A percentile compares a stretch with the other conserved stretches of the same genome.
Evolutionary conservation across 2,797 vertebrate genomes (phyloP).

Genomic region (Amazonetta brasiliensis): DNA sequence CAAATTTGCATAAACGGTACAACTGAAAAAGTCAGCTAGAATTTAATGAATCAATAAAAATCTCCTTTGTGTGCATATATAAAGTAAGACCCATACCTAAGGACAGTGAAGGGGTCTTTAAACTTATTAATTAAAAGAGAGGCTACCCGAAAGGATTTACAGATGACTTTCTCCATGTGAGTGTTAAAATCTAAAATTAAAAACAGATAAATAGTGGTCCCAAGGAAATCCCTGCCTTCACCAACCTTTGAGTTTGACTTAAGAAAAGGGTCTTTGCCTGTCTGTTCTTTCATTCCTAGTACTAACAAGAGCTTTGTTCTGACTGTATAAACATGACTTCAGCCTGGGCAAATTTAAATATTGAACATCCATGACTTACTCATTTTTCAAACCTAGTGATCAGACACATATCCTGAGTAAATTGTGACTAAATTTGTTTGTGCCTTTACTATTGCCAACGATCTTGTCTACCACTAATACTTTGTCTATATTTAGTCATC

Average conservation of each 20-base stretch:
- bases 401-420: neutral
- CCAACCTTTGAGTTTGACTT: neutral
- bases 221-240: neutral
- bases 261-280: neutral
- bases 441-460: neutral
- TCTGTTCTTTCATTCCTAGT: neutral
- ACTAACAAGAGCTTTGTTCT: neutral
- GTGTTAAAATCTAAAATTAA: neutral
- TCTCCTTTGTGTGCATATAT: neutral
- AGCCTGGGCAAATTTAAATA: slow-evolving; percentile 13
- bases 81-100: neutral
- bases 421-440: neutral
- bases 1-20: slow-evolving; percentile 76
- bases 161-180: neutral
- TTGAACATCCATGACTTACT: neutral
- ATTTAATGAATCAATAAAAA: slow-evolving; percentile 82
- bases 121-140: slow-evolving; percentile 52
- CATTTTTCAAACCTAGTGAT: neutral
- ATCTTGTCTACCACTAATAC: neutral
- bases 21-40: slow-evolving; percentile 81
- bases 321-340: neutral
- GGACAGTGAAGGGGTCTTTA: neutral
- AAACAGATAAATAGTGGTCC: neutral
- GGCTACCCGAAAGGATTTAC: slow-evolving; percentile 34
- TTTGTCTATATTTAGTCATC: slow-evolving; percentile 10